Conservation (phyloP, 1,140 invertebrate genomes). For the Eriosoma lanigerum region DNA sequence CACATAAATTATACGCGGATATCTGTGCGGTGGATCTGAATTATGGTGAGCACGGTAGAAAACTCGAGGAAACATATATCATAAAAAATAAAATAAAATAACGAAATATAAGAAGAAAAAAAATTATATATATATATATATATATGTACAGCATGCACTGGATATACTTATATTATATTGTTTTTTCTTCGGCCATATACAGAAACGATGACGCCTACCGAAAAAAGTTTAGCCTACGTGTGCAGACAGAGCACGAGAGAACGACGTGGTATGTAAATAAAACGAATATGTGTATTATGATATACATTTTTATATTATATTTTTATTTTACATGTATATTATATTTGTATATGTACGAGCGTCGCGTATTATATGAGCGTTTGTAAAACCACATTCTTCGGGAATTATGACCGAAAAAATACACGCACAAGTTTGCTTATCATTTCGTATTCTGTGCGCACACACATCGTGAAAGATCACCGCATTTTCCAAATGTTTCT, state of each 20-base stretch:
- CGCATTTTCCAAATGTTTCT: slow-evolving; percentile 25
- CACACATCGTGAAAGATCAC: background rate
- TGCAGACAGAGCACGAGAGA: background rate
- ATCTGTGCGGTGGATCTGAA: slow-evolving; percentile 51
- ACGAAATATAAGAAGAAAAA: slow-evolving; percentile 18
- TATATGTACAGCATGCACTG: background rate
- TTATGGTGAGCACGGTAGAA: slow-evolving; percentile 43
- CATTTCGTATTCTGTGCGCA: slow-evolving; percentile 24
- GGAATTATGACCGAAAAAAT: slow-evolving; percentile 41
- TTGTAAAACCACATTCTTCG: slow-evolving; percentile 46
- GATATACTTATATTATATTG: slow-evolving; percentile 14
- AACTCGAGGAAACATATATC: slow-evolving; percentile 50
- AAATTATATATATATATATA: slow-evolving; percentile 1
- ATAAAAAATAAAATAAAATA: slow-evolving; percentile 36
- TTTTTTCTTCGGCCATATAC: slow-evolving; percentile 46
- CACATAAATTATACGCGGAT: slow-evolving; percentile 49
- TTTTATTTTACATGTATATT: background rate
- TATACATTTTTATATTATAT: background rate
- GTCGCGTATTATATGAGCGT: background rate
- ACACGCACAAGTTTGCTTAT: slow-evolving; percentile 25
- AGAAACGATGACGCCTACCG: slow-evolving; percentile 50
- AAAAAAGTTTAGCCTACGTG: slow-evolving; percentile 51
- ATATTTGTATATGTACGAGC: background rate
- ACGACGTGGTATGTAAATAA: slow-evolving; percentile 32
- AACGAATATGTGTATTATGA: background rate